Percentiles rank a stretch among this genome's conserved stretches.
phyloP scores from a whole-genome alignment of 2,797 vertebrate genomes.

The Podarcis lilfordi region DNA sequence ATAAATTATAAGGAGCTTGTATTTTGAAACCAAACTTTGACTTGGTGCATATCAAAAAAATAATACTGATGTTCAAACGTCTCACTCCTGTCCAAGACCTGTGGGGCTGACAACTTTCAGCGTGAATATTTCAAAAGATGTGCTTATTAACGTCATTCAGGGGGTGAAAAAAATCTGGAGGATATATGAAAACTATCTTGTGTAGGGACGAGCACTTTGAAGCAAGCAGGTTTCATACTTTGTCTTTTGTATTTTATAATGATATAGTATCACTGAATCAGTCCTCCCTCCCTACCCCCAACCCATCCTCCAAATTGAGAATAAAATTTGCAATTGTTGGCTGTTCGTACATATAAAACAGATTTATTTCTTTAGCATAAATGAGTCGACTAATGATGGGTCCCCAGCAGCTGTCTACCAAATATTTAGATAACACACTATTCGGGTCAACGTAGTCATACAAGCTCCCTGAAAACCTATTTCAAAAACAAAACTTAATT shows the following conservation, averaged over 20 bases:
- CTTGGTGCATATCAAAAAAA: slow-evolving; percentile 33
- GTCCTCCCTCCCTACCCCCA: not conserved
- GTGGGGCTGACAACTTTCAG: slow-evolving; percentile 14
- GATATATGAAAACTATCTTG: slow-evolving; percentile 27
- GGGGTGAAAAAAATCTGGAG: not conserved
- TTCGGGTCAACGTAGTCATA: no score
- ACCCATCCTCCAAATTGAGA: not conserved
- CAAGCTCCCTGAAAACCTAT: no score
- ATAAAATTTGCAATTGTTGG: not conserved
- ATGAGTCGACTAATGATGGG: slow-evolving; percentile 1
- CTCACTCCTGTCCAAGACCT: slow-evolving; percentile 15
- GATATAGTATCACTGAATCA: not conserved
- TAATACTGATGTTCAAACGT: slow-evolving; percentile 17
- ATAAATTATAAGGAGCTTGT: slow-evolving; percentile 27
- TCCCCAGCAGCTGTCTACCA: slow-evolving; percentile 23
- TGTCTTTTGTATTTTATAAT: not conserved
- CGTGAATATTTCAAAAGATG: not conserved
- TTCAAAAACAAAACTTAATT: no score
- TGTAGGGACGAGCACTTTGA: not conserved
- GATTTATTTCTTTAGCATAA: not conserved
- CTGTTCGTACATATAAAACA: not conserved
- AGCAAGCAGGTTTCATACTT: slow-evolving; percentile 12
- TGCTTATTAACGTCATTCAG: not conserved
- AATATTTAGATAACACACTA: not conserved
- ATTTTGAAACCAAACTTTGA: not conserved